Percentiles rank a stretch among this genome's conserved stretches.
These are phyloP conservation scores for Ploceus nigricollis DNA, from an alignment of 2,113 vertebrate genomes.

Conservation along the genomic window DNA sequence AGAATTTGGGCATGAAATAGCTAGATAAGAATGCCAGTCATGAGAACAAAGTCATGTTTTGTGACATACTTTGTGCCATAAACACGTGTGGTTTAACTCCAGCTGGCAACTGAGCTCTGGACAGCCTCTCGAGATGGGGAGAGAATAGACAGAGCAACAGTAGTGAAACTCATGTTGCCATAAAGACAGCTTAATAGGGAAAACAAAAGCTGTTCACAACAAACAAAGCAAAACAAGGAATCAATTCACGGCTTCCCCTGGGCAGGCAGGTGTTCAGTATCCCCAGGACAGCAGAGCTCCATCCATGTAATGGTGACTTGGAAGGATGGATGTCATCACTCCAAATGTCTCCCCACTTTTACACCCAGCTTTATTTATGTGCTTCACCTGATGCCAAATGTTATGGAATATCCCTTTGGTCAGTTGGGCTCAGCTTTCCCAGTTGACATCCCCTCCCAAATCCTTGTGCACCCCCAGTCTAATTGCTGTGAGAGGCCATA, in stretches of 20 bases:
- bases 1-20: not conserved
- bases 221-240: not conserved
- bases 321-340: not conserved
- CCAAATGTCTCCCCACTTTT: not conserved
- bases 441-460: accelerated
- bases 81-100: not conserved
- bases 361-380: not conserved
- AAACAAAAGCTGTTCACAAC: not conserved
- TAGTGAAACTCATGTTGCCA: not conserved
- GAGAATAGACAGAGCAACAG: not conserved
- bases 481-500: not conserved
- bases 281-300: not conserved
- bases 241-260: not conserved
- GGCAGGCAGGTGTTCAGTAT: not conserved
- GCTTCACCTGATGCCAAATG: not conserved
- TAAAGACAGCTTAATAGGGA: not conserved
- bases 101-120: not conserved
- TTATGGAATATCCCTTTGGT: not conserved
- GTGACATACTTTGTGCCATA: not conserved
- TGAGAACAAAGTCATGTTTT: not conserved
- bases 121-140: accelerated
- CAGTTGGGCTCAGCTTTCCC: not conserved
- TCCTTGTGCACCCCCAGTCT: too few relatives aligned
- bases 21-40: not conserved
- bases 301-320: not conserved